Evolutionary conservation across 2,113 vertebrate species (phyloP).

Genomic region (Chaetura pelagica): DNA sequence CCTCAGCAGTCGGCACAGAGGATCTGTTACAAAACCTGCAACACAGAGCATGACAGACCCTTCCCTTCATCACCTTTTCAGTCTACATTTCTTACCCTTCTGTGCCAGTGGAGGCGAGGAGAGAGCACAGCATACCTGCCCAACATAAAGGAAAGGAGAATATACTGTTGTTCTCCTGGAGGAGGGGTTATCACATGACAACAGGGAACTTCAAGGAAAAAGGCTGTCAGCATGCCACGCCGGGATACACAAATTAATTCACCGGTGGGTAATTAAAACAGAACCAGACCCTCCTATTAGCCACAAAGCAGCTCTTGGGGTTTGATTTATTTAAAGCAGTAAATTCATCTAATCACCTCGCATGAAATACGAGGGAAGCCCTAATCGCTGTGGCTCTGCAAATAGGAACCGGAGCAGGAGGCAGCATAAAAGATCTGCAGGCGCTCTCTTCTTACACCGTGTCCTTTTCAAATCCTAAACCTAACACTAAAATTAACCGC

Average conservation of each 20-base stretch:
- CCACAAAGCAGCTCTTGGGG: not conserved
- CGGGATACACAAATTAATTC: slow-evolving; percentile 20
- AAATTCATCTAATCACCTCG: not conserved
- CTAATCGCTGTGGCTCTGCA: not conserved
- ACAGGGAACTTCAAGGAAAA: slow-evolving; percentile 48
- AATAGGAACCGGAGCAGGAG: not conserved
- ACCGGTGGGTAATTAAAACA: slow-evolving; percentile 33
- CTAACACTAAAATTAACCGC: slow-evolving; percentile 4
- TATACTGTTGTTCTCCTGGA: slow-evolving; percentile 10
- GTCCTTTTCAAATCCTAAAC: slow-evolving; percentile 27
- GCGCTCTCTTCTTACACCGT: not conserved
- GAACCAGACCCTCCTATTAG: not conserved
- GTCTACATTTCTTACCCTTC: not conserved
- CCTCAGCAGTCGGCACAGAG: not conserved
- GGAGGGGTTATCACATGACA: slow-evolving; percentile 45
- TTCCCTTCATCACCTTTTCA: not conserved
- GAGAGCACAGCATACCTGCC: not conserved
- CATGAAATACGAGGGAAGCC: not conserved
- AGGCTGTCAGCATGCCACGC: not conserved
- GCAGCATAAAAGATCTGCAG: not conserved
- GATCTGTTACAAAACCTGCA: not conserved
- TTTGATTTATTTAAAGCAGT: slow-evolving; percentile 25
- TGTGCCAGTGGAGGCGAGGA: not conserved
- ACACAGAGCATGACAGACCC: not conserved
- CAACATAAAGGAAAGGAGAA: slow-evolving; percentile 4